Percentiles rank a stretch among this genome's conserved stretches.
These are phyloP conservation scores for Seriola rivoliana DNA, from an alignment of 2,113 vertebrate genomes.

Conservation along the genomic window DNA sequence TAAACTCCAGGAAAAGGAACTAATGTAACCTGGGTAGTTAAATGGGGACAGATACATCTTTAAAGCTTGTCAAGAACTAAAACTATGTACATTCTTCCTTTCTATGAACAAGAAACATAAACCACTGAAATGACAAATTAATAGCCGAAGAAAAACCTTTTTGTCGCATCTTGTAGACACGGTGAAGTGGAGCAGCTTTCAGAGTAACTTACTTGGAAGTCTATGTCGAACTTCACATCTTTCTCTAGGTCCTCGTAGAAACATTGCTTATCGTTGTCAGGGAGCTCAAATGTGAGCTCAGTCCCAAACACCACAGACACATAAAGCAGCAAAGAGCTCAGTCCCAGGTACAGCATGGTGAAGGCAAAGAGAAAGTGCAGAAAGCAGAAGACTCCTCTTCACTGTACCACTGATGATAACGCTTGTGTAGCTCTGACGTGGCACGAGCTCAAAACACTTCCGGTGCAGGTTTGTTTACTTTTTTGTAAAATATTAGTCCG, in stretches of 20 bases:
- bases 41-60: neutral
- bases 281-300: slow-evolving; percentile 85
- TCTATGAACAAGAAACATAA: neutral
- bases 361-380: neutral
- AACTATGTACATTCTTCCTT: neutral
- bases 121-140: neutral
- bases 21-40: neutral
- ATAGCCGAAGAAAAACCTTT: neutral
- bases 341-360: slow-evolving; percentile 49
- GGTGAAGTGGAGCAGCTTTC: neutral
- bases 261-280: slow-evolving; percentile 86
- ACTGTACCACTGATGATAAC: neutral
- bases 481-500: neutral
- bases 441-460: slow-evolving; percentile 73
- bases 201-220: slow-evolving; percentile 82
- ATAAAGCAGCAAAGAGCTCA: slow-evolving; percentile 58
- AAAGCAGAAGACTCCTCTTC: neutral
- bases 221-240: slow-evolving; percentile 80
- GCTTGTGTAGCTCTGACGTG: slow-evolving; percentile 79
- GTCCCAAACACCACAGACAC: slow-evolving; percentile 64
- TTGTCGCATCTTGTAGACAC: neutral
- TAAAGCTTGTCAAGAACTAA: neutral
- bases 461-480: slow-evolving; percentile 60
- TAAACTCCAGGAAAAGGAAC: neutral
- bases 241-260: slow-evolving; percentile 84